Conservation (phyloP, 1,140 invertebrate genomes). For the Procambarus clarkii region DNA sequence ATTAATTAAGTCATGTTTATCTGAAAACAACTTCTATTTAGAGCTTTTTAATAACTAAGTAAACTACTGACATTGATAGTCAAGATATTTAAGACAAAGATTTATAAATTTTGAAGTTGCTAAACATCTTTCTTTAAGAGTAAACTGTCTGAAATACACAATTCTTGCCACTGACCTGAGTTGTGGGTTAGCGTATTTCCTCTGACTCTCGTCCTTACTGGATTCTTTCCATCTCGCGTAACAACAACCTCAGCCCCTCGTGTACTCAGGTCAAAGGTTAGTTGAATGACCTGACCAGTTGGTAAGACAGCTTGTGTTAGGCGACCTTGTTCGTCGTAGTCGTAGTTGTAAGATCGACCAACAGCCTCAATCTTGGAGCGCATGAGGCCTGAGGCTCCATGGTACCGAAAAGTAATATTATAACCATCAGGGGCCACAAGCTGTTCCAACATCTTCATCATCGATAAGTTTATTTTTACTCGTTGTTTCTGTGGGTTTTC, state of each 20-base stretch:
- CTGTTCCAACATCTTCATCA: constrained; percentile 64
- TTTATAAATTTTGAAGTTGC: too few species aligned
- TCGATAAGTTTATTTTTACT: constrained; percentile 61
- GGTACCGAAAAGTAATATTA: constrained; percentile 71
- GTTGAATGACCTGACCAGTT: constrained; percentile 89
- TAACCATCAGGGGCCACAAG: constrained; percentile 69
- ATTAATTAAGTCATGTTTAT: too few species aligned
- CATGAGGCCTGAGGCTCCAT: constrained; percentile 80
- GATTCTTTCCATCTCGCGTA: constrained; percentile 87
- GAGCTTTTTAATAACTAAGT: too few species aligned
- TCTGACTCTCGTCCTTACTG: constrained; percentile 89
- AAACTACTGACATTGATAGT: too few species aligned
- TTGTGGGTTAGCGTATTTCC: constrained; percentile 84
- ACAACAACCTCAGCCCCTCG: constrained; percentile 93
- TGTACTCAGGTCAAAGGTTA: constrained; percentile 90
- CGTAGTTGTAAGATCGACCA: constrained; percentile 93
- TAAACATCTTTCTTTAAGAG: too few species aligned
- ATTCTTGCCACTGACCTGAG: constrained; percentile 35
- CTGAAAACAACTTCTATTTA: too few species aligned
- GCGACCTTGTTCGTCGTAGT: constrained; percentile 95
- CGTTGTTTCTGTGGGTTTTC: constrained; percentile 71
- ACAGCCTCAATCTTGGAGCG: constrained; percentile 92
- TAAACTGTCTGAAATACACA: too few species aligned
- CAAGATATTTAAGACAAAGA: too few species aligned
- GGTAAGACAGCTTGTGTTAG: constrained; percentile 92